Percentiles rank a stretch among this genome's conserved stretches.
Evolutionary conservation across 1,140 invertebrate species (phyloP).

Genomic region (Micrasema longulum): DNA sequence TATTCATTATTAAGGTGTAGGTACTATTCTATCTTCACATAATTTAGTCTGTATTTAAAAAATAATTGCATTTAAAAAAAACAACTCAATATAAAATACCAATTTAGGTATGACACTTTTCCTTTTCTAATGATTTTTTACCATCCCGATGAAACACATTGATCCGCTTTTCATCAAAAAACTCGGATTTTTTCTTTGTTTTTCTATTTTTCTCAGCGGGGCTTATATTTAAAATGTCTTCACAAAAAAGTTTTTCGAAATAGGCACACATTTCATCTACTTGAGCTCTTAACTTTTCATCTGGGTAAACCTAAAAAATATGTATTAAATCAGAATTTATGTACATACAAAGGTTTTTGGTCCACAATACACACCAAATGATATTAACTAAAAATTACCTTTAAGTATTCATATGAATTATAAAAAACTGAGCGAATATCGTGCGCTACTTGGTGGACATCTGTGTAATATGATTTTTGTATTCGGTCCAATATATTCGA

Average conservation of each 20-base stretch:
- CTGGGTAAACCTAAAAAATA: conserved; percentile 60
- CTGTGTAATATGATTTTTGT: conserved; percentile 62
- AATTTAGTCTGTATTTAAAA: too few species aligned
- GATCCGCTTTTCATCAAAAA: conserved; percentile 26
- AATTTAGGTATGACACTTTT: conserved; percentile 18
- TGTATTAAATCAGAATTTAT: too few species aligned
- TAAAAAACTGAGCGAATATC: conserved; percentile 65
- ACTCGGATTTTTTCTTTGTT: conserved; percentile 19
- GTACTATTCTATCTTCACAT: too few species aligned
- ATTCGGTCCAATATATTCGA: conserved; percentile 64
- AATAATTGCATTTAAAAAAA: too few species aligned
- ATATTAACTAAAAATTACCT: conserved; percentile 57
- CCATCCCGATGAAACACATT: conserved; percentile 17
- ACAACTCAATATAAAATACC: too few species aligned
- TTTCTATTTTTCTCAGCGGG: conserved; percentile 25
- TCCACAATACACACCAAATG: too few species aligned
- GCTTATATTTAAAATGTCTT: conserved; percentile 58
- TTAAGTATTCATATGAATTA: conserved; percentile 64
- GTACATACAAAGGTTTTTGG: too few species aligned
- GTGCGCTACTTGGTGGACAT: conserved; percentile 64
- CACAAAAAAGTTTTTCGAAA: conserved; percentile 62
- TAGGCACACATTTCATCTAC: conserved; percentile 62
- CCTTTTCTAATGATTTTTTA: conserved; percentile 28
- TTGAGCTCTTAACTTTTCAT: conserved; percentile 62
- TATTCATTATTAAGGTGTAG: too few species aligned